A percentile compares a stretch with the other conserved stretches of the same genome.
phyloP scores from a whole-genome alignment of 2,113 vertebrate species.

The Cololabis saira region DNA sequence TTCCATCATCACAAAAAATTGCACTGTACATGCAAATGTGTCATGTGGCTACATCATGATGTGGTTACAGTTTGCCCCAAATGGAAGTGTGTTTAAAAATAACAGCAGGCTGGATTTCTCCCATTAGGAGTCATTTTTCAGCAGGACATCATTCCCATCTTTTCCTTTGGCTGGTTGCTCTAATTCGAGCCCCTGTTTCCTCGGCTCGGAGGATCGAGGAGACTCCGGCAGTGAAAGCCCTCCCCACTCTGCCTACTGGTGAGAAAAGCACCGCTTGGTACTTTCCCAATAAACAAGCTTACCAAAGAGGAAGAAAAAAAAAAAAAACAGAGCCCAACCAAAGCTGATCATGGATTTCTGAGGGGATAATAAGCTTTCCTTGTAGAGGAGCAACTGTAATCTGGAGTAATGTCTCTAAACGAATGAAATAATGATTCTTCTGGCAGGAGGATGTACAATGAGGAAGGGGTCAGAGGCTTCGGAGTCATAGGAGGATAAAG shows the following conservation, averaged over 20 bases:
- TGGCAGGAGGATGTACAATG: slow-evolving; percentile 30
- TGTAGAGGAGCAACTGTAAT: slow-evolving; percentile 46
- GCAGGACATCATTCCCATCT: neutral
- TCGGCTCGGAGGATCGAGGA: slow-evolving; percentile 31
- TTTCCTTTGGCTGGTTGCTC: neutral
- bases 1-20: neutral
- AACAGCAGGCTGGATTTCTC: neutral
- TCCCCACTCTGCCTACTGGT: slow-evolving; percentile 37
- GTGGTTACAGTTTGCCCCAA: neutral
- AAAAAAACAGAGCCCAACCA: slow-evolving; percentile 39
- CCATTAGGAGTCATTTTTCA: neutral
- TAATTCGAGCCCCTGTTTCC: slow-evolving; percentile 37
- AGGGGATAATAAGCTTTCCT: slow-evolving; percentile 48
- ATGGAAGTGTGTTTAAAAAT: neutral
- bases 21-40: neutral
- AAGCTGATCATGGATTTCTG: slow-evolving; percentile 70
- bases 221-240: slow-evolving; percentile 16
- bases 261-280: slow-evolving; percentile 49
- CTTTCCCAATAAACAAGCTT: slow-evolving; percentile 41
- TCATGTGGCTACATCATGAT: neutral
- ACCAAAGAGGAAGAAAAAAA: too few relatives aligned
- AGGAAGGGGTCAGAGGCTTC: slow-evolving; percentile 11
- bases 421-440: slow-evolving; percentile 49
- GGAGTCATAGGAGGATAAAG: neutral
- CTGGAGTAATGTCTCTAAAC: slow-evolving; percentile 56